Conservation (phyloP, 2,113 vertebrate species). For the Myxocyprinus asiaticus region DNA sequence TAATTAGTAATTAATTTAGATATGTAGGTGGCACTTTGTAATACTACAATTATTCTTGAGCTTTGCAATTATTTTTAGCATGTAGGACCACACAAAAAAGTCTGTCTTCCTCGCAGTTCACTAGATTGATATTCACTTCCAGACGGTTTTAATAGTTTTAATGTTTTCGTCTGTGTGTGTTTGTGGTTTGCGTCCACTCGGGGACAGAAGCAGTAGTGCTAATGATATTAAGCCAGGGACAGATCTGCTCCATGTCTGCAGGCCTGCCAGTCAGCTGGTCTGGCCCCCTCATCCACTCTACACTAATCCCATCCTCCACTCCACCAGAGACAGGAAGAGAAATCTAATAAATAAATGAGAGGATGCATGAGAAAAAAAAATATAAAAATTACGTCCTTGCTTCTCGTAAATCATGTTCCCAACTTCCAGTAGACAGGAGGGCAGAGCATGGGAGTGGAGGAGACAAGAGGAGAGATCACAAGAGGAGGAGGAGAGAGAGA, state of each 20-base stretch:
- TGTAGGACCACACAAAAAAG: background rate
- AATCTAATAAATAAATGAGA: constrained; percentile 88
- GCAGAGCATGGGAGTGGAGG: constrained; percentile 69
- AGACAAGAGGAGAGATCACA: constrained; percentile 23
- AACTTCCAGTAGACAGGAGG: constrained; percentile 85
- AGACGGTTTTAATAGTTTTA: constrained; percentile 27
- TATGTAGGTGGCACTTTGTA: background rate
- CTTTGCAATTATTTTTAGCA: no score
- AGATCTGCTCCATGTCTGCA: constrained; percentile 82
- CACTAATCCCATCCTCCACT: constrained; percentile 80
- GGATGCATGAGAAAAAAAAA: constrained; percentile 77
- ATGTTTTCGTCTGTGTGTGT: constrained; percentile 28
- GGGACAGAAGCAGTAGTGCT: constrained; percentile 74
- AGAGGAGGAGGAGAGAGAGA: constrained; percentile 48
- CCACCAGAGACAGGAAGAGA: constrained; percentile 81
- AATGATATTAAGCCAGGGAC: constrained; percentile 83
- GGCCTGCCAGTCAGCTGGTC: constrained; percentile 79
- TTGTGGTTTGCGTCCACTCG: constrained; percentile 57
- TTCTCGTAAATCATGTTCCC: constrained; percentile 86
- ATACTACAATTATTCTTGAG: background rate
- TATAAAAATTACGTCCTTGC: constrained; percentile 83
- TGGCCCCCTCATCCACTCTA: constrained; percentile 76
- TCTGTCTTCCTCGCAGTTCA: background rate
- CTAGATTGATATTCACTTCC: constrained; percentile 10
- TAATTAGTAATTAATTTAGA: background rate